phyloP scores from a whole-genome alignment of 2,797 vertebrate species.

The Coregonus ussuriensis region DNA sequence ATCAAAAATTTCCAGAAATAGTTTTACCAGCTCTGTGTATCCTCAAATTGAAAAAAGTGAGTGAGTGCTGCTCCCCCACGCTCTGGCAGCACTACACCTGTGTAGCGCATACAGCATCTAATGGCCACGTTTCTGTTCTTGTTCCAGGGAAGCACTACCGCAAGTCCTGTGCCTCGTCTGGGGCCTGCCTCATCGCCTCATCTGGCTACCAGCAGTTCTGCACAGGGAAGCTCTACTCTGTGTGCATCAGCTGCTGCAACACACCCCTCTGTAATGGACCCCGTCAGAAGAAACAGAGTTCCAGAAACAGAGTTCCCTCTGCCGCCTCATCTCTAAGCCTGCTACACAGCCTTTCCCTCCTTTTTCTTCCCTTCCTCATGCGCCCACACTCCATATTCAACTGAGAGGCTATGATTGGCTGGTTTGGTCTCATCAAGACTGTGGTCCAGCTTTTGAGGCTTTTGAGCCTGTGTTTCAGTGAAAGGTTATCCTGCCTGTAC shows the following conservation, averaged over 20 bases:
- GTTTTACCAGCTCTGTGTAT: too few relatives aligned
- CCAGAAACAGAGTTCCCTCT: constrained; percentile 44
- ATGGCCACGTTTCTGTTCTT: constrained; percentile 31
- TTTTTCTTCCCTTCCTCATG: constrained; percentile 31
- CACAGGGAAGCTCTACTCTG: constrained; percentile 92
- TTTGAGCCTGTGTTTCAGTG: neutral
- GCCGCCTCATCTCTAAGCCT: constrained; percentile 38
- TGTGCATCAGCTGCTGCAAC: constrained; percentile 98
- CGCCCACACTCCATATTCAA: constrained; percentile 38
- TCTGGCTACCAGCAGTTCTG: constrained; percentile 98
- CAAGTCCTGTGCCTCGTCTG: constrained; percentile 93
- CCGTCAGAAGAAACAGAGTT: constrained; percentile 73
- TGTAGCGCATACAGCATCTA: neutral
- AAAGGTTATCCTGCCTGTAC: neutral
- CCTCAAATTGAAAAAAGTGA: too few relatives aligned
- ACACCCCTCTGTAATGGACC: constrained; percentile 95
- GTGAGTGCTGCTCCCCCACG: too few relatives aligned
- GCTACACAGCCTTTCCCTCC: constrained; percentile 4
- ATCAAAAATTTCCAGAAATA: too few relatives aligned
- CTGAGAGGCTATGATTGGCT: constrained; percentile 46
- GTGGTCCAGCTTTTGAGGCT: neutral
- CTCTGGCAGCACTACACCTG: too few relatives aligned
- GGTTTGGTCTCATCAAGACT: neutral
- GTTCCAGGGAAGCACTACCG: constrained; percentile 90
- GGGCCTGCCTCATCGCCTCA: constrained; percentile 94